Conservation (phyloP, 2,888 invertebrate species). For the Ephialtes manifestator region DNA sequence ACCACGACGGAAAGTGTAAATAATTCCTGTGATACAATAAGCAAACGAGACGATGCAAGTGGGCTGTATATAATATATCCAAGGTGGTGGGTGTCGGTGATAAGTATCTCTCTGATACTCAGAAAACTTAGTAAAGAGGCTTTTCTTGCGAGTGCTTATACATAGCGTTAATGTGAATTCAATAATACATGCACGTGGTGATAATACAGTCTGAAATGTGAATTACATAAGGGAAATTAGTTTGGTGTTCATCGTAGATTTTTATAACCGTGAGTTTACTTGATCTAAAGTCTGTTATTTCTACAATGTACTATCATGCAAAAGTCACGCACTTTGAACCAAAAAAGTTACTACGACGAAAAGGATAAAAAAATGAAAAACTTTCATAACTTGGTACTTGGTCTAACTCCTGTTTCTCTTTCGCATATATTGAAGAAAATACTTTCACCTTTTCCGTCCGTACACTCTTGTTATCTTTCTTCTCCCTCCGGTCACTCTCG, state of each 20-base stretch:
- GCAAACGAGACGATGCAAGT: conserved; percentile 31
- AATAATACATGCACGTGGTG: neutral
- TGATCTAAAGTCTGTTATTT: too few species aligned
- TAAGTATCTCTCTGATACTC: conserved; percentile 32
- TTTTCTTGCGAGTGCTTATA: conserved; percentile 7
- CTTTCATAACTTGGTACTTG: neutral
- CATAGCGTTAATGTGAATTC: neutral
- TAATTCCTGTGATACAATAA: conserved; percentile 49
- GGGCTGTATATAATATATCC: neutral
- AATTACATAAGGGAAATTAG: too few species aligned
- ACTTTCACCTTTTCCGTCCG: conserved; percentile 7
- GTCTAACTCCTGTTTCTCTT: conserved; percentile 24
- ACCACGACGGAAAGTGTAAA: conserved; percentile 30
- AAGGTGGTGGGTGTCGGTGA: conserved; percentile 10
- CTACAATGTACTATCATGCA: too few species aligned
- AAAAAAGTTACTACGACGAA: too few species aligned
- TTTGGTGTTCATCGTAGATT: too few species aligned
- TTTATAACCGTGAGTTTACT: too few species aligned
- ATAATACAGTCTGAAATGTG: neutral
- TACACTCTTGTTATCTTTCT: conserved; percentile 13
- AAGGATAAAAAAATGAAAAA: too few species aligned
- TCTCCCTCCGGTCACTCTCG: conserved; percentile 5
- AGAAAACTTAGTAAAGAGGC: conserved; percentile 44
- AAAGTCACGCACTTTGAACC: too few species aligned
- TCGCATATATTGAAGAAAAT: conserved; percentile 54